These are phyloP conservation scores for Limnephilus lunatus DNA, from an alignment of 2,888 invertebrate species.

Conservation along the genomic window DNA sequence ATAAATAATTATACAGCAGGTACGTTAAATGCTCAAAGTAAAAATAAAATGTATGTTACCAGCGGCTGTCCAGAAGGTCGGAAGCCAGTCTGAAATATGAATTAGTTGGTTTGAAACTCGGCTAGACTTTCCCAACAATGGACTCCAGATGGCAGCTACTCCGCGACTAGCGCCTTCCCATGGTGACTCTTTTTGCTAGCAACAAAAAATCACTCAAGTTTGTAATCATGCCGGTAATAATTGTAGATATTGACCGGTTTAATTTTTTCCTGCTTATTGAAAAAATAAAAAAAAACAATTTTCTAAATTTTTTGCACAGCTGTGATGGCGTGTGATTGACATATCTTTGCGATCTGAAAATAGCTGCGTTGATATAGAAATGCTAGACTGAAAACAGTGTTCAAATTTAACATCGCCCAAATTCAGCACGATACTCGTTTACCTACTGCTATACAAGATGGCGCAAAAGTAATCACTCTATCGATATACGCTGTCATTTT, in stretches of 20 bases:
- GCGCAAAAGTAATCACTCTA: no score
- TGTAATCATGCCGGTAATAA: neutral
- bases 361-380: no score
- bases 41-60: conserved; percentile 70
- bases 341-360: no score
- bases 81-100: conserved; percentile 93
- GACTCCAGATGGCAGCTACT: conserved; percentile 88
- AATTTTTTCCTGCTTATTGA: no score
- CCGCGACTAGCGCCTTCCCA: conserved; percentile 96
- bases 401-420: neutral
- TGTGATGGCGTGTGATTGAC: neutral
- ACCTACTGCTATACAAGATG: no score
- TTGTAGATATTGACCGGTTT: no score
- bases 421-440: no score
- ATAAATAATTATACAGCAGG: neutral
- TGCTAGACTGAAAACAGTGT: no score
- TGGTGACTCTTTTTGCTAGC: conserved; percentile 88
- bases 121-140: conserved; percentile 78
- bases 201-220: neutral
- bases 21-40: neutral
- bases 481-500: no score
- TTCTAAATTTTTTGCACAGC: neutral
- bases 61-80: conserved; percentile 87
- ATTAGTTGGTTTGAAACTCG: conserved; percentile 84
- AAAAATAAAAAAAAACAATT: neutral